phyloP scores from a whole-genome alignment of 2,888 invertebrate species.

The Limnephilus marmoratus region DNA sequence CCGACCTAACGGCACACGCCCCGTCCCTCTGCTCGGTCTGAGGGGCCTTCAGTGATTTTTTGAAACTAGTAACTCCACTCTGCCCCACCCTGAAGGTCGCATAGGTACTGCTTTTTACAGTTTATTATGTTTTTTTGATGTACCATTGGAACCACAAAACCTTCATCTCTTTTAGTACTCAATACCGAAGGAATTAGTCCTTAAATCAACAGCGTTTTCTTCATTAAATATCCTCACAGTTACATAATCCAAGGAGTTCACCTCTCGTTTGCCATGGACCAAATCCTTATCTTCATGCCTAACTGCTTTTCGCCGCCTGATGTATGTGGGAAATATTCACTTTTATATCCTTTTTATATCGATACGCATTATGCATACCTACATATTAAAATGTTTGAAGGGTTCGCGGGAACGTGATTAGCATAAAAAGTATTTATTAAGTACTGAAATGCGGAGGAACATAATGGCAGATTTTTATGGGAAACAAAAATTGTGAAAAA shows the following conservation, averaged over 20 bases:
- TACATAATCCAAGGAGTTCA: background rate
- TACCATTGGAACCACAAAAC: too few species aligned
- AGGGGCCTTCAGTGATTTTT: too few species aligned
- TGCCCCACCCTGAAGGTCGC: too few species aligned
- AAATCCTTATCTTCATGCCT: conserved; percentile 37
- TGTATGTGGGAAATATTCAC: conserved; percentile 47
- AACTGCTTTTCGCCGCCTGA: conserved; percentile 37
- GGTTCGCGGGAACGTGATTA: conserved; percentile 2
- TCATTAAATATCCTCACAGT: background rate
- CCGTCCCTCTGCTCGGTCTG: too few species aligned
- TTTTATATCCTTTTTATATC: conserved; percentile 49
- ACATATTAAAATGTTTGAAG: conserved; percentile 10
- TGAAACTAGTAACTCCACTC: too few species aligned
- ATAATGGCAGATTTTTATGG: background rate
- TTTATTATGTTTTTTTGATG: too few species aligned
- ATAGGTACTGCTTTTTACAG: too few species aligned
- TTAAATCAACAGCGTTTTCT: too few species aligned
- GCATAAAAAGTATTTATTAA: background rate
- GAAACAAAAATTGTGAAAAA: background rate
- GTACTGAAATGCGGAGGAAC: background rate
- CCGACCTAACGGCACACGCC: too few species aligned
- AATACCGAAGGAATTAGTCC: too few species aligned
- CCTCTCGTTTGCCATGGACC: conserved; percentile 21
- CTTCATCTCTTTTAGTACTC: too few species aligned
- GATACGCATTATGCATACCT: conserved; percentile 20